Evolutionary conservation across 2,797 vertebrate species (phyloP).

Genomic region (Lepilemur ruficaudatus): DNA sequence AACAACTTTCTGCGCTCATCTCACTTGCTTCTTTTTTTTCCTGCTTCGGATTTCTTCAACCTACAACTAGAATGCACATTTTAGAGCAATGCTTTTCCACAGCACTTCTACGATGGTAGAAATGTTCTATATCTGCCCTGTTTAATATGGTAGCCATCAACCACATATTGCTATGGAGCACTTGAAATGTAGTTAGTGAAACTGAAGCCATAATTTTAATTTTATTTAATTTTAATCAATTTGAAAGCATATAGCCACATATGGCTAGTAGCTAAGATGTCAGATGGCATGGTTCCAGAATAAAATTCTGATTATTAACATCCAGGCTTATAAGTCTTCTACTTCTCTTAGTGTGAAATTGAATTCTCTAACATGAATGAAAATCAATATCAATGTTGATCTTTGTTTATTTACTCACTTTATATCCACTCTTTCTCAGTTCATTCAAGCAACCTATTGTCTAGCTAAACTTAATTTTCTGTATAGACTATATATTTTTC

Average conservation of each 20-base stretch:
- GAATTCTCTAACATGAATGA: neutral
- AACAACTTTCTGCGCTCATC: neutral
- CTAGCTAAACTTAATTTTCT: neutral
- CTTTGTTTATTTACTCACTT: neutral
- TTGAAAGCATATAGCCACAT: neutral
- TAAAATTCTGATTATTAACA: neutral
- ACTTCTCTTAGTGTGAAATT: neutral
- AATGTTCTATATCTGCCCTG: neutral
- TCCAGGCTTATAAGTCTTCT: neutral
- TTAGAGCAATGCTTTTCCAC: neutral
- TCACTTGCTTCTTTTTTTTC: neutral
- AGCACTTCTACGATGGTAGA: neutral
- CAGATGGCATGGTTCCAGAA: neutral
- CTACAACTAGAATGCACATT: neutral
- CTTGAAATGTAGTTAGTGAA: neutral
- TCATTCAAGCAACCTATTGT: neutral
- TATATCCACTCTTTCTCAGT: neutral
- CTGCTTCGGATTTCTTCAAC: neutral
- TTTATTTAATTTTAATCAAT: neutral
- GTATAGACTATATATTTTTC: neutral
- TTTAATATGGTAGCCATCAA: neutral
- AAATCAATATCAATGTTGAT: neutral
- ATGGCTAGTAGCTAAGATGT: neutral
- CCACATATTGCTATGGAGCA: neutral
- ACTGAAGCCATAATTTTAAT: neutral